Base-by-base conservation (phyloP, 2,888 invertebrate genomes). In the Hypena proboscidalis region DNA sequence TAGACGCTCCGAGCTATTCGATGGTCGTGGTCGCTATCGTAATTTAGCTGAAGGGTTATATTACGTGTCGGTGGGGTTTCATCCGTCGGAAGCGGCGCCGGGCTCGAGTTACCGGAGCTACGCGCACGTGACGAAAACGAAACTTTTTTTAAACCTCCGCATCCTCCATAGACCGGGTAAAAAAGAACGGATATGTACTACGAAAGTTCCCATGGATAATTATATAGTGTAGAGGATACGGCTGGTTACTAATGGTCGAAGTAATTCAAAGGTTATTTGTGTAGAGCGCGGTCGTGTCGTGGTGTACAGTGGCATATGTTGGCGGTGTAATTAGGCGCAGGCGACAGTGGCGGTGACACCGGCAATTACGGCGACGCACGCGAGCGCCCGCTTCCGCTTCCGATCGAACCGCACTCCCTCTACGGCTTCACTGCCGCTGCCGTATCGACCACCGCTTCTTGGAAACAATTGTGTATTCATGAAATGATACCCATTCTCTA, bases 341-440 rank as follows among this genome's bases (percentile, higher is more conserved):
- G 72, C 57, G 70, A 63, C 69, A 67, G 67, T 42, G 49, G 71
- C 63, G 68, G 77, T 80, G 85, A 84, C 87, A 85, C 77, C 77
- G 77, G 67, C 83, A 78, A 87, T 87, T 85, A 83, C 59, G 42
- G 39, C 56, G 42, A 36, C 53, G 81, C 85, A 85, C 87, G 86
- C 86, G 83, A 81, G 74, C 50, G 47, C 30, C 76, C 78, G 70
- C 78, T 85, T 85, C 86, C 87, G 89, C 74, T 85, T 85, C 85
- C 87, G 81, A 80, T 78, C 74, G 71, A 74, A 74, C 69, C 75
- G 60, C 74, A 64, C 40, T 66, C 34, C 58, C 61, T 56, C 63
- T 82, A 83, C 53, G 83, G 84, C 82, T 82, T 81, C 83, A 48
- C 23, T 22, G 22, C 20, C 1, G 26, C 32, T 47, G 35, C 29